Evolutionary conservation across 2,797 vertebrate genomes (phyloP), one percentile per base, ranked within the genome.

Genomic region (Eulemur coronatus): DNA sequence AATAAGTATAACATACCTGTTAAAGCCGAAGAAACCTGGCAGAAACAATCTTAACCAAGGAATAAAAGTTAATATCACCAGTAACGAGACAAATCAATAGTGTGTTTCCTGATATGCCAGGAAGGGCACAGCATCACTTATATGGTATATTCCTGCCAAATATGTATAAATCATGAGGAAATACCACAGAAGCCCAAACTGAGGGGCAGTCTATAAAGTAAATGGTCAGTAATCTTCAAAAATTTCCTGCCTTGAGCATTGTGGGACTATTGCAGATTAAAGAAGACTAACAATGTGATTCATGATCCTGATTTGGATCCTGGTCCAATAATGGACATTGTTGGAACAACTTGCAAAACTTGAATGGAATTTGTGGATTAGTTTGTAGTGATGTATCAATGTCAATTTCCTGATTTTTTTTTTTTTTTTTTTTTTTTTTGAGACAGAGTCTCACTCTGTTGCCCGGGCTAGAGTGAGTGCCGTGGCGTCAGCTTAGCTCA

Each of bases 1-100:
- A 80, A 52, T 85, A 38, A 75, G 50, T 38, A 35, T 94, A 76
- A 52, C 13, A 35, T n/a, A 35, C 61, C 78, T 84, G 26, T 41
- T 61, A 79, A 67, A 61, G 48, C 72, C 69, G 4, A 90, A 57
- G 14, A 88, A 91, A 88, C 30, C 5, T 38, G 26, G 22, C 67
- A 92, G 76, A 90, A 95, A 84, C 33, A 43, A 20, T 91, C 57
- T 88, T 92, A 89, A 84, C 90, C 33, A 79, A 87, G 57, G 38
- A 30, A 26, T 30, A 73, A 48, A 79, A 89, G 26, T 67, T 84
- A 67, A 5, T 35, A 41, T 84, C 35, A 43, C 73, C n/a, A 89
- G 52, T 73, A 43, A 87, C 63, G 67, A 52, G 72, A 94, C 41
- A 89, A 84, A 75, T 79, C 4, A 84, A 8, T 10, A 41, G 22